Evolutionary conservation across 2,113 vertebrate species (phyloP), one percentile per base, ranked within the genome.

Genomic region (Onychostoma macrolepis): DNA sequence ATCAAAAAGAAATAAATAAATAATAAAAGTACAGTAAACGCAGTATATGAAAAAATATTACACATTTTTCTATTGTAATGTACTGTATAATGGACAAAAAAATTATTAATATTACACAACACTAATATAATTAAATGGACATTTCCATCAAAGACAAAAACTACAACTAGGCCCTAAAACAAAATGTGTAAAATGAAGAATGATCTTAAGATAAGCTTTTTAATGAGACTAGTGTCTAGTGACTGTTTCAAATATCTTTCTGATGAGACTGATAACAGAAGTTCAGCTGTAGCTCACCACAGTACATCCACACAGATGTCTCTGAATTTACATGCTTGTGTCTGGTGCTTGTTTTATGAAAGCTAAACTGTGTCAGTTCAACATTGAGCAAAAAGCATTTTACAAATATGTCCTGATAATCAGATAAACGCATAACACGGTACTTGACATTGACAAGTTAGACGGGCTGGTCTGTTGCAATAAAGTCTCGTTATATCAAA

Each of bases 381-480:
- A 33, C 45, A 78, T 7, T 50, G 8, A 19, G n/a, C 7, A 0
- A 33, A 50, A 6, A 69, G n/a, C 26, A 19, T 45, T 10, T 67
- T 67, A 36, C 1, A 36, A 83, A 53, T 83, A 71, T 71, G 28
- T n/a, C 28, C 28, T 50, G 5, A 71, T 50, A 50, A 43, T 11
- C 4, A 56, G 30, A 28, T 48, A 83, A 45, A 83, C 11, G 7
- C 12, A 53, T 56, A 74, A 74, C 1, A 1, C 1, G 2, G 30
- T 36, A 74, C 69, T 84, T 75, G 67, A 41, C 83, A 84, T 84
- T 84, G 83, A 24, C 24, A 72, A 56, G 30, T 53, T 24, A 84
- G 43, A 53, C 0, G 4, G 33, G 48, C 7, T 11, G 45, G 69
- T 50, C 50, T 45, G 63, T 71, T 33, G 41, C 24, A 58, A 84